Base-by-base conservation (phyloP, 2,888 invertebrate species). In the Aproaerema taeniolella region DNA sequence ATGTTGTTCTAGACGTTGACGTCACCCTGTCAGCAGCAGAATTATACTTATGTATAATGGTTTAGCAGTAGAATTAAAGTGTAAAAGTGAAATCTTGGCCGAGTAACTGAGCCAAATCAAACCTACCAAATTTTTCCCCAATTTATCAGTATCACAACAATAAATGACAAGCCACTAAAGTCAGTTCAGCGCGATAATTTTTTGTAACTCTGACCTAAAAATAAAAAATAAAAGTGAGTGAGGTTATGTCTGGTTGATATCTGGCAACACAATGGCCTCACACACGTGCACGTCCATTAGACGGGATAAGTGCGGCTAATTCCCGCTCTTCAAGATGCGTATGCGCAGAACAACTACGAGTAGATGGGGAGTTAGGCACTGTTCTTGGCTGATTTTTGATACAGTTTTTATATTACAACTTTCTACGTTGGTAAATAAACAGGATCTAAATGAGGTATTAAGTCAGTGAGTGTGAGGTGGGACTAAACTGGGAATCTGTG, bases 271-370 rank as follows among this genome's bases (percentile, higher is more conserved):
- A 79, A 73, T 72, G 55, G 51, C 52, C 58, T 61, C 68, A 61
- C 67, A 69, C 67, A 71, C 67, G 67, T 64, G 67, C 65, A 56
- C 39, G 47, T 72, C 77, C 66, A 81, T 82, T 81, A 82, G 72
- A 74, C 65, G 64, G 74, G 74, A 79, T 83, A 83, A 82, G 74
- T 81, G 76, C 72, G 63, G 78, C 69, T 83, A 78, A 83, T 82
- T 80, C 70, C 62, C 62, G 67, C 68, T 67, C 62, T 72, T 62
- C 61, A 67, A 55, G 47, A 55, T 62, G 61, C 61, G 54, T 55
- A 46, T 46, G 52, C 55, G 60, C 55, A 66, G 70, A 76, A 50
- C 56, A 67, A 53, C 45, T 47, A 57, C 48, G 47, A 41, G 51
- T 56, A 67, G 67, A 57, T 45, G 49, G 47, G 57, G 44, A 50